Percentiles rank a stretch among this genome's conserved stretches.
Evolutionary conservation across 2,888 invertebrate genomes (phyloP).

Genomic region (Resseliella maxima): DNA sequence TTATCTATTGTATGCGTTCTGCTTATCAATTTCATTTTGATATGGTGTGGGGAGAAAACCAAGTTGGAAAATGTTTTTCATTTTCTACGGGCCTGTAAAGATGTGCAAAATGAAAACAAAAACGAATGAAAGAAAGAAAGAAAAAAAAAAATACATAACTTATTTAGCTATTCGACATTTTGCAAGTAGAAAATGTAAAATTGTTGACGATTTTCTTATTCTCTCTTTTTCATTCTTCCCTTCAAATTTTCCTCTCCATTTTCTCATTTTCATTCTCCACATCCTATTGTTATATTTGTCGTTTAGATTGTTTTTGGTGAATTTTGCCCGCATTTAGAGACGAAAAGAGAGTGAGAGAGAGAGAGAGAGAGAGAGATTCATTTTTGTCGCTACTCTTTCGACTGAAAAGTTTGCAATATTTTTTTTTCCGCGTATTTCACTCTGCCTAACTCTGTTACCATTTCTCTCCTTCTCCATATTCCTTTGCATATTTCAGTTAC

Average conservation of each 20-base stretch:
- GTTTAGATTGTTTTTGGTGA: neutral
- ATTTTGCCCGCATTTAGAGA: neutral
- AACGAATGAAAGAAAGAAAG: too few species aligned
- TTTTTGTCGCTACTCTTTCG: neutral
- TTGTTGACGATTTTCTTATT: neutral
- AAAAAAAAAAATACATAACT: conserved; percentile 43
- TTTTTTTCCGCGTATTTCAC: too few species aligned
- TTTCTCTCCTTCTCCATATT: neutral
- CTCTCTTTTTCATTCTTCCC: neutral
- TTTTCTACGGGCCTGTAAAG: neutral
- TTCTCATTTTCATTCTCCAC: neutral
- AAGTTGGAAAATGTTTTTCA: conserved; percentile 5
- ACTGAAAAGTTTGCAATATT: neutral
- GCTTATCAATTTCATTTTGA: conserved; percentile 48
- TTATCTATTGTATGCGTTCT: conserved; percentile 44
- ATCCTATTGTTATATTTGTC: neutral
- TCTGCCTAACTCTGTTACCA: neutral
- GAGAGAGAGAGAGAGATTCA: conserved; percentile 1
- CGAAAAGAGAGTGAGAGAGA: neutral
- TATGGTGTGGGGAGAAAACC: neutral
- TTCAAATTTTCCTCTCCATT: neutral
- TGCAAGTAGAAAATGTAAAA: conserved; percentile 15
- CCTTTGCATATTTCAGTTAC: neutral
- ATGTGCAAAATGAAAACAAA: conserved; percentile 28
- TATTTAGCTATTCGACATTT: conserved; percentile 38